Base-by-base conservation (phyloP, 1,140 invertebrate genomes). In the Ptiloglossa arizonensis region DNA sequence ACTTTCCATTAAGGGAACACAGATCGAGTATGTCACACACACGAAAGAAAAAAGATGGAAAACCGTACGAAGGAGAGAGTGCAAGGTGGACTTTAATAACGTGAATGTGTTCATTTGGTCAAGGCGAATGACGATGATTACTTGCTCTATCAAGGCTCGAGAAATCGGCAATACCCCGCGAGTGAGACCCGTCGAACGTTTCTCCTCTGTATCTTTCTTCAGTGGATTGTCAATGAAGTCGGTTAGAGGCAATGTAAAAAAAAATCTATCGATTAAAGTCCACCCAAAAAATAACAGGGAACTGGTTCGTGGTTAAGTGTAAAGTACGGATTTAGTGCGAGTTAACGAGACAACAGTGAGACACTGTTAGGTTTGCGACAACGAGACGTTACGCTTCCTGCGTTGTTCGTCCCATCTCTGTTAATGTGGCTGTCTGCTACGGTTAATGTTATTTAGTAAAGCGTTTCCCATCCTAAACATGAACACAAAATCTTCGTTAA, bases 31-130 rank as follows among this genome's bases (percentile, higher is more conserved):
- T 69, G 17, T 59, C 73, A 76, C 64, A 76, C 73, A 69, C 64
- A 69, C 15, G 71, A 75, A 44, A 66, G 48, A 57, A 57, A 57
- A n/a, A 44, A 66, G n/a, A 52, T 17, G 41, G 19, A 68, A 84
- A 81, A 87, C 78, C 57, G 62, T 68, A 78, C 48, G 27, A 29
- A 38, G 19, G 44, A 52, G 57, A 56, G 54, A 57, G 19, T 84
- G 76, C 57, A 77, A 89, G 90, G 90, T 91, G 90, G 90, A 91
- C 90, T 91, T 91, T 91, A 91, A 91, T 90, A 71, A 76, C 56
- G 77, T 77, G 76, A 13, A 24, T 59, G n/a, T 78, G 79, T 82
- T 69, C 83, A 80, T 89, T 89, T 83, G 81, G 66, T 75, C 76
- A 27, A 52, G 57, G 59, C 68, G 59, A 41, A 15, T 62, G 44